Percentiles rank a stretch among this genome's conserved stretches.
These are phyloP conservation scores for Hephaestus fuliginosus DNA, from an alignment of 2,797 vertebrate species.

Conservation along the genomic window DNA sequence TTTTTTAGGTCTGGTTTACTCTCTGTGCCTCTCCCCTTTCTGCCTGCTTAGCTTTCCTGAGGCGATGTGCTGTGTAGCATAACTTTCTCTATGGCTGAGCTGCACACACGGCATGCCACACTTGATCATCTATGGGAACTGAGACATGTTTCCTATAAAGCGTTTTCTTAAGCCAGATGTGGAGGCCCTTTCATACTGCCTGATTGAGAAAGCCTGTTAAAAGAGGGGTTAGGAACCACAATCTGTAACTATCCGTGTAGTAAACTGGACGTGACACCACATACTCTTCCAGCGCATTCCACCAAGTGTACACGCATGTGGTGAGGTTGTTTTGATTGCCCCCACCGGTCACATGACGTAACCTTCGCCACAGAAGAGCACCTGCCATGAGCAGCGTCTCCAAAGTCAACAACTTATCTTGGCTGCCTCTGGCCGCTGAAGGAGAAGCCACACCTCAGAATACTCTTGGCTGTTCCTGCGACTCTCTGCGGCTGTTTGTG, in stretches of 20 bases:
- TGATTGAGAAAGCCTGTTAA: constrained; percentile 56
- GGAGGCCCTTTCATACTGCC: constrained; percentile 52
- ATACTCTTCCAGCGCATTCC: constrained; percentile 52
- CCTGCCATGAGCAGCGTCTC: constrained; percentile 61
- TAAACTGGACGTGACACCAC: constrained; percentile 64
- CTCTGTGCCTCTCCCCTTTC: constrained; percentile 46
- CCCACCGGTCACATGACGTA: constrained; percentile 53
- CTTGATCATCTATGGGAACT: constrained; percentile 61
- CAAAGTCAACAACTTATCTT: constrained; percentile 62
- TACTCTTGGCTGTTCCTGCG: constrained; percentile 55
- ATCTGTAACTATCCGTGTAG: constrained; percentile 46
- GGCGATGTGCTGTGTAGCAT: constrained; percentile 62
- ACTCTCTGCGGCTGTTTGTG: constrained; percentile 64
- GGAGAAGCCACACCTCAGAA: constrained; percentile 75
- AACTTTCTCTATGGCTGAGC: constrained; percentile 45
- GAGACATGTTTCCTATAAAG: constrained; percentile 59
- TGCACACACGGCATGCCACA: constrained; percentile 58
- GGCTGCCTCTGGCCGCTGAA: constrained; percentile 42
- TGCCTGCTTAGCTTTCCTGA: constrained; percentile 61
- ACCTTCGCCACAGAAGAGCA: constrained; percentile 48
- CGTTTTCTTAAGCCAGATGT: constrained; percentile 59
- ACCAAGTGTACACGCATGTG: constrained; percentile 46
- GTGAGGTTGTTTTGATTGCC: constrained; percentile 58
- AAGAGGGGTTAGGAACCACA: constrained; percentile 31
- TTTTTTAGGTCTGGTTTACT: constrained; percentile 44